These are phyloP conservation scores for Lasiurus cinereus DNA, from an alignment of 2,113 vertebrate species.

Conservation along the genomic window DNA sequence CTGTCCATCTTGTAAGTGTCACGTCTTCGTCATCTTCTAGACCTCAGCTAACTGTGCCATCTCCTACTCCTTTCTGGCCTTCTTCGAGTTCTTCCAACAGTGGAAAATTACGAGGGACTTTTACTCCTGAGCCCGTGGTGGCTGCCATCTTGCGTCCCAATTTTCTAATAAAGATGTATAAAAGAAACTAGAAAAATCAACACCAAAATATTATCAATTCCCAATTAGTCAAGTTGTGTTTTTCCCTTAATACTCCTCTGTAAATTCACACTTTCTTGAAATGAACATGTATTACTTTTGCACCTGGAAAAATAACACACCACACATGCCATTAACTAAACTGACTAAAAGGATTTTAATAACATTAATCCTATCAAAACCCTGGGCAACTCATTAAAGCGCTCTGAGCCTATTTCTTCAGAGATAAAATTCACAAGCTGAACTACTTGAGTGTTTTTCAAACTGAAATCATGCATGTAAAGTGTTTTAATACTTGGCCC, in stretches of 20 bases:
- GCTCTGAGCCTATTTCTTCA: neutral
- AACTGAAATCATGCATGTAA: neutral
- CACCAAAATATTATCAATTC: neutral
- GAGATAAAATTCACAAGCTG: conserved; percentile 21
- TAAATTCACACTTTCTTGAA: neutral
- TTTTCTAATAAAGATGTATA: conserved; percentile 8
- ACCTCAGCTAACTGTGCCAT: too few relatives aligned
- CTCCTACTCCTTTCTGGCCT: too few relatives aligned
- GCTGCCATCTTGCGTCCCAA: neutral
- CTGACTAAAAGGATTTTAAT: neutral
- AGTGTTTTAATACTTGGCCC: neutral
- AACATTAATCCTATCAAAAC: conserved; percentile 9
- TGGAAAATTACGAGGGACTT: too few relatives aligned
- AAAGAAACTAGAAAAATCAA: conserved; percentile 5
- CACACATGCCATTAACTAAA: neutral
- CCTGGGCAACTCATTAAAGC: neutral
- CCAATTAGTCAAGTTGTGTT: neutral
- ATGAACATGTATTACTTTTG: neutral
- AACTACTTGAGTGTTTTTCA: neutral
- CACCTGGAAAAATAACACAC: conserved; percentile 38
- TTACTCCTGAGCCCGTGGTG: too few relatives aligned
- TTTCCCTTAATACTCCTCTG: neutral
- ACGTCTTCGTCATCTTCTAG: too few relatives aligned
- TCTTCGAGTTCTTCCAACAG: too few relatives aligned
- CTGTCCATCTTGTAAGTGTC: too few relatives aligned